Conservation (phyloP, 1,140 invertebrate species). For the Drosophila bifasciata region DNA sequence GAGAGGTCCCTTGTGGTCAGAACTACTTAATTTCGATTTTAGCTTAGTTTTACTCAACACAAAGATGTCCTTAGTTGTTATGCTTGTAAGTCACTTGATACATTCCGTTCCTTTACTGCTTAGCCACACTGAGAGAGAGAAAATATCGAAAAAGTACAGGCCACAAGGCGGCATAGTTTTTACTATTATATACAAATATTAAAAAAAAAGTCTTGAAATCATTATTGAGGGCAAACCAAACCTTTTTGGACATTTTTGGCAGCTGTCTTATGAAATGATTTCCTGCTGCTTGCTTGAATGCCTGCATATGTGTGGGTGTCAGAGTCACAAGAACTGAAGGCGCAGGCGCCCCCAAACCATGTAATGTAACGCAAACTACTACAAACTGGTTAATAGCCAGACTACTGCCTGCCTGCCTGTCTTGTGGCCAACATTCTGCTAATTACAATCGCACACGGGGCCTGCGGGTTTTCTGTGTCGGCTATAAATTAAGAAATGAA, state of each 20-base stretch:
- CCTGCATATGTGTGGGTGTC: slow-evolving; percentile 50
- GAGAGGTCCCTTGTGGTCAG: no score
- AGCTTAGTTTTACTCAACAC: no score
- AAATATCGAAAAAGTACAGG: no score
- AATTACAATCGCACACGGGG: slow-evolving; percentile 57
- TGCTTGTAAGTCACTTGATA: no score
- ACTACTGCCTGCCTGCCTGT: slow-evolving; percentile 31
- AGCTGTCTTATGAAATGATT: slow-evolving; percentile 1
- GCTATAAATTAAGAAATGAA: slow-evolving; percentile 53
- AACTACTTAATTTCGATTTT: no score
- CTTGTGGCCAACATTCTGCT: slow-evolving; percentile 52
- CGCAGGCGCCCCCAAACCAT: slow-evolving; percentile 24
- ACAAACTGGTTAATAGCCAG: slow-evolving; percentile 43
- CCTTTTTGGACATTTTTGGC: not conserved
- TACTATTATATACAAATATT: no score
- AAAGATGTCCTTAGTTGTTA: no score
- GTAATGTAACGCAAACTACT: slow-evolving; percentile 61
- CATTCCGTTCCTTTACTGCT: no score
- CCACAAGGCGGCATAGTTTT: no score
- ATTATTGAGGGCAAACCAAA: not conserved
- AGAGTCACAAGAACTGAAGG: slow-evolving; percentile 23
- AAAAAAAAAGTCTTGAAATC: no score
- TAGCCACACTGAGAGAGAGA: no score
- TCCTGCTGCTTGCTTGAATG: not conserved
- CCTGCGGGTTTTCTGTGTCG: slow-evolving; percentile 45